Evolutionary conservation across 2,797 vertebrate genomes (phyloP), one percentile per base, ranked within the genome.

Genomic region (Melanotaenia boesemani): DNA sequence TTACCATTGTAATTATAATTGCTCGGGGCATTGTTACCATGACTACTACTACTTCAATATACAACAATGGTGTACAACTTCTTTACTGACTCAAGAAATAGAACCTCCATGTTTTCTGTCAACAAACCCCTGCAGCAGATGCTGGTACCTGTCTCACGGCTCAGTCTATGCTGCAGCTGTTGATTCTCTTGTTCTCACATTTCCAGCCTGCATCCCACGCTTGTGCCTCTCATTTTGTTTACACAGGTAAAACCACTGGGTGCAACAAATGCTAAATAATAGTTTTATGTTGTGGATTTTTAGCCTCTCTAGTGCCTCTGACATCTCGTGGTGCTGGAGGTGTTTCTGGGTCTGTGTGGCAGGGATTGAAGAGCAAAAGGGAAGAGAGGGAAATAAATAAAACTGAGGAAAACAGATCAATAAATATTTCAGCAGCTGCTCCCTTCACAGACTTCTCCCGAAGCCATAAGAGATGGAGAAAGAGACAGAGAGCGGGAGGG

Each of bases 361-460:
- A 73, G 66, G 75, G 69, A 70, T 63, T 76, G 81, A 71, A 76
- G 81, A 67, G 88, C 64, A 65, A 72, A 72, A 58, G 76, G 72
- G 79, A 77, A 74, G 76, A 74, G 88, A 78, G 77, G 85, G 86
- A 94, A 94, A 92, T 92, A 93, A 93, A 94, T 92, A 93, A 92
- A 92, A 89, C 85, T 80, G 83, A 87, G 85, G 87, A 94, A 94
- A 94, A 94, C 94, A 93, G 94, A 95, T 95, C 93, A 91, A 95
- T 95, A 95, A 94, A 95, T 94, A 95, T 95, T 94, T 95, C 93
- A 95, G 91, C 91, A 93, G 92, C 93, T 89, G 90, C 87, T 91
- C 90, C 87, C 85, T 86, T 88, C 84, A 84, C 91, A 82, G 84
- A 92, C 88, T 90, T 72, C 86, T 91, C 88, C 90, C 85, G 85